Conservation (phyloP, 2,797 vertebrate genomes). For the Urocyon cinereoargenteus region DNA sequence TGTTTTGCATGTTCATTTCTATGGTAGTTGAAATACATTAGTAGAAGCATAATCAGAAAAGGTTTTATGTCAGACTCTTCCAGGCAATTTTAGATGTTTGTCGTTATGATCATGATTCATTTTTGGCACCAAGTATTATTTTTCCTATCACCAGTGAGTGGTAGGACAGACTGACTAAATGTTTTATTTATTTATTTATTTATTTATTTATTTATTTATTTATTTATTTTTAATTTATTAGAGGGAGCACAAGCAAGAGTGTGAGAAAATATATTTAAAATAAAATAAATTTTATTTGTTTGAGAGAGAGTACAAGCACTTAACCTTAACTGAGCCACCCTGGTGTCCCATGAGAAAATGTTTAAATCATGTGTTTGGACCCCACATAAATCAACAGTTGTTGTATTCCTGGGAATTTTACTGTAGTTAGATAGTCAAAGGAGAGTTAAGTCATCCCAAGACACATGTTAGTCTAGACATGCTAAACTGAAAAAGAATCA, state of each 20-base stretch:
- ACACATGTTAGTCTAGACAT: not conserved
- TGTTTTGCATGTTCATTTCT: constrained; percentile 14
- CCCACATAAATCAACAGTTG: not conserved
- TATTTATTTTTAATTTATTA: no score
- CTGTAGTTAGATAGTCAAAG: not conserved
- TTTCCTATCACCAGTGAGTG: not conserved
- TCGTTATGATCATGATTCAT: not conserved
- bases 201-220: no score
- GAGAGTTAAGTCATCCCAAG: not conserved
- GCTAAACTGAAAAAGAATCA: not conserved
- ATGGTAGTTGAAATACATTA: not conserved
- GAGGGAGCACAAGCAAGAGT: no score
- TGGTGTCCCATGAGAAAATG: not conserved
- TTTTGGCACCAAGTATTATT: not conserved
- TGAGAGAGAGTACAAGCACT: no score
- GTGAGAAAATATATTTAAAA: no score
- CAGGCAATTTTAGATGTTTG: not conserved
- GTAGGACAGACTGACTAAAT: not conserved
- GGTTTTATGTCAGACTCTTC: not conserved
- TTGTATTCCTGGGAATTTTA: not conserved
- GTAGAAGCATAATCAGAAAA: not conserved
- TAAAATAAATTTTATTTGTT: no score
- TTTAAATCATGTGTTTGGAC: not conserved
- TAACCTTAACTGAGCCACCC: no score
- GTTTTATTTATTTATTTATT: not conserved